phyloP scores from a whole-genome alignment of 2,797 vertebrate genomes.

The Cygnus olor region DNA sequence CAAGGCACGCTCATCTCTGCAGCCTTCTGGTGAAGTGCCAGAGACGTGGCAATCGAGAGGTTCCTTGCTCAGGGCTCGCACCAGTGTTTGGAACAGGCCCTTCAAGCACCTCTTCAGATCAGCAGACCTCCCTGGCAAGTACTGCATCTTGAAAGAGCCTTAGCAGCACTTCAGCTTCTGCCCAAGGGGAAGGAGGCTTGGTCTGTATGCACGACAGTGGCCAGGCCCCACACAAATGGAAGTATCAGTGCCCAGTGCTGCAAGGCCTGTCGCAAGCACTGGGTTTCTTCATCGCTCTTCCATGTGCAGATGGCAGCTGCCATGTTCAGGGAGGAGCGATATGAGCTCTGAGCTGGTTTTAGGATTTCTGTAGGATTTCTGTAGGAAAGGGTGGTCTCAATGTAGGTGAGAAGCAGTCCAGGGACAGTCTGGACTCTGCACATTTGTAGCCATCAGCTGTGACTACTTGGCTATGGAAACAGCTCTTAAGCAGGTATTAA shows the following conservation, averaged over 20 bases:
- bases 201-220: not conserved
- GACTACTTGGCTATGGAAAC: not conserved
- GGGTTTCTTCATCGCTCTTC: not conserved
- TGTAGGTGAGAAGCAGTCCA: not conserved
- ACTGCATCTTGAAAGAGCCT: not conserved
- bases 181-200: not conserved
- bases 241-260: not conserved
- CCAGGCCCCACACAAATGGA: not conserved
- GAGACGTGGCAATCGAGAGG: not conserved
- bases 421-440: not conserved
- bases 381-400: not conserved
- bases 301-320: not conserved
- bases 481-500: not conserved
- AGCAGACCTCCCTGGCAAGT: conserved; percentile 22
- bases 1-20: not conserved
- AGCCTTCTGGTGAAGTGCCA: conserved; percentile 7
- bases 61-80: conserved; percentile 26
- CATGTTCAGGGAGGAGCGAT: not conserved
- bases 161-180: conserved; percentile 5
- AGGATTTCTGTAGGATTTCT: not conserved
- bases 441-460: not conserved
- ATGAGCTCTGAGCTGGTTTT: not conserved
- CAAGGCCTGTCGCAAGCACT: not conserved
- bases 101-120: conserved; percentile 20
- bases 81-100: not conserved